Percentiles rank a stretch among this genome's conserved stretches.
These are phyloP conservation scores for Folsomia candida DNA, from an alignment of 2,888 invertebrate genomes.

Conservation along the genomic window DNA sequence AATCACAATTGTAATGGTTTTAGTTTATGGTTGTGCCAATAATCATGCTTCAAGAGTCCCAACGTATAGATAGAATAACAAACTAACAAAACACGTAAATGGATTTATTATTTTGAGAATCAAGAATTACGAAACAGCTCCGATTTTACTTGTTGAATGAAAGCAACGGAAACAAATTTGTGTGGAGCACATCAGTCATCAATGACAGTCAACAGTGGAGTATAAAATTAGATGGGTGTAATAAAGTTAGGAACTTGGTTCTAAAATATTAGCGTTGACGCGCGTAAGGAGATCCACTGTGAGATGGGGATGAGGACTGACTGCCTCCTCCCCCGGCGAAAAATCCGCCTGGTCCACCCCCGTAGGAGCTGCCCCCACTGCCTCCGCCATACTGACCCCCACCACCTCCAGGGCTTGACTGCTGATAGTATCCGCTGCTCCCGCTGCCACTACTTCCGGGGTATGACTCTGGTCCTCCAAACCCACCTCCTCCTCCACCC, in stretches of 20 bases:
- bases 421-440: background rate
- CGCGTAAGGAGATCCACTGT: background rate
- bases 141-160: too few relatives aligned
- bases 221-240: too few relatives aligned
- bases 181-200: too few relatives aligned
- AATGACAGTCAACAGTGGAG: too few relatives aligned
- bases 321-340: background rate
- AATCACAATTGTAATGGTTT: background rate
- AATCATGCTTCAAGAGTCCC: too few relatives aligned
- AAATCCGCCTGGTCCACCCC: background rate
- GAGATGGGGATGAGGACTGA: background rate
- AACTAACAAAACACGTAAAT: too few relatives aligned
- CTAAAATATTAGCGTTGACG: background rate
- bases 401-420: background rate
- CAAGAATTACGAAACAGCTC: too few relatives aligned
- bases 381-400: constrained; percentile 10
- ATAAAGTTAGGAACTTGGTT: too few relatives aligned
- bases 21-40: too few relatives aligned
- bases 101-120: too few relatives aligned
- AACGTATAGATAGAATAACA: too few relatives aligned
- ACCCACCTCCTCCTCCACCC: background rate
- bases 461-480: background rate
- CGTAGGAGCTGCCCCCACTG: background rate
- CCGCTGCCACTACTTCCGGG: background rate
- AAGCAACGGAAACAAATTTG: too few relatives aligned